Conservation (phyloP, 92 coral and sea anemone species). For the Siderastrea radians region DNA sequence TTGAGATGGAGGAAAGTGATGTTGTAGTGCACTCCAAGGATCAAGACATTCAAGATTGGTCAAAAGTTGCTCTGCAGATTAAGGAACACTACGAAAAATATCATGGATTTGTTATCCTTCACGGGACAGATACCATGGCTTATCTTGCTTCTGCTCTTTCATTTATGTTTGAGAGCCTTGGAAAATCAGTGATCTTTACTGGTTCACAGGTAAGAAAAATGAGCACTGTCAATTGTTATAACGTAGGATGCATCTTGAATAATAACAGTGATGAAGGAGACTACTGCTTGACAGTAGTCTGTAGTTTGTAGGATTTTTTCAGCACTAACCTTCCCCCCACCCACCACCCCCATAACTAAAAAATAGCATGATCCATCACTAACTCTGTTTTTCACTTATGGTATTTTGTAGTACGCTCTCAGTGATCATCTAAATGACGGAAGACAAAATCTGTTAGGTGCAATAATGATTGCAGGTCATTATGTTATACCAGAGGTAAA, state of each 20-base stretch:
- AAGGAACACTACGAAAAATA: conserved; percentile 87
- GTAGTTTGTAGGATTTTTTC: too few species aligned
- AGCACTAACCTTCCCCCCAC: too few species aligned
- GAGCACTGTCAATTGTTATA: neutral
- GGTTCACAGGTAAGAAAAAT: conserved; percentile 87
- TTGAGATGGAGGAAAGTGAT: conserved; percentile 84
- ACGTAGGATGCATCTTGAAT: neutral
- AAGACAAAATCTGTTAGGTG: conserved; percentile 91
- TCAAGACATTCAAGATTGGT: conserved; percentile 96
- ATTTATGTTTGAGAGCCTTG: conserved; percentile 97
- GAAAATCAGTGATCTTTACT: conserved; percentile 91
- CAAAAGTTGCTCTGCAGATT: conserved; percentile 83
- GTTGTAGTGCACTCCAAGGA: conserved; percentile 90
- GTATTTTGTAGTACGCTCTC: conserved; percentile 74
- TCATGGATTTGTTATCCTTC: conserved; percentile 94
- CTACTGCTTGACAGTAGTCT: too few species aligned
- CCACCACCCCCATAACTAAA: too few species aligned
- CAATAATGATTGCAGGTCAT: conserved; percentile 98
- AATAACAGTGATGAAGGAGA: too few species aligned
- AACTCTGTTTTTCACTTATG: neutral
- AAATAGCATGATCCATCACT: too few species aligned
- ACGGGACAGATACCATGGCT: conserved; percentile 96
- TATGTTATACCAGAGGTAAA: conserved; percentile 95
- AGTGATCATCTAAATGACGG: conserved; percentile 95
- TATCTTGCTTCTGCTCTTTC: conserved; percentile 97